phyloP scores from a whole-genome alignment of 2,888 invertebrate species.

The Nipponacmea schrenckii region DNA sequence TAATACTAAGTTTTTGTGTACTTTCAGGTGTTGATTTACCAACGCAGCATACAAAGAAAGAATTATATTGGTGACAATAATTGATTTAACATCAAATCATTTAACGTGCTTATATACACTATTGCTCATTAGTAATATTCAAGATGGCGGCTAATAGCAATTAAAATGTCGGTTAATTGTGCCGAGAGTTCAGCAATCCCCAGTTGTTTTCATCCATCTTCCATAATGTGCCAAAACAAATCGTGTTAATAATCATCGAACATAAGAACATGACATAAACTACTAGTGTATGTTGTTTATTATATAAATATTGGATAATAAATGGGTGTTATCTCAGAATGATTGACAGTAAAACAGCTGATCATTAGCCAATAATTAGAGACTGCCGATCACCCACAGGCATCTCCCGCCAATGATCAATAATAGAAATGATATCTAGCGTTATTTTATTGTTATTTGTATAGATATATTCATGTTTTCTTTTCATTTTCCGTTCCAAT shows the following conservation, averaged over 20 bases:
- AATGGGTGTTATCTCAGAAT: not conserved
- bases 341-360: slow-evolving; percentile 7
- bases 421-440: no score
- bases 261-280: no score
- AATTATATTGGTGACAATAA: slow-evolving; percentile 39
- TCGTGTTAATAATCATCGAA: no score
- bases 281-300: not conserved
- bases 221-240: slow-evolving; percentile 3
- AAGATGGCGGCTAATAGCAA: not conserved
- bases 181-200: not conserved
- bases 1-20: not conserved
- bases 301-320: not conserved
- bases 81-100: not conserved
- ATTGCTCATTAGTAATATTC: not conserved
- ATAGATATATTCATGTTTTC: no score
- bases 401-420: not conserved
- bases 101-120: not conserved
- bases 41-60: slow-evolving; percentile 40
- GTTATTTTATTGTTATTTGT: no score
- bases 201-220: slow-evolving; percentile 4
- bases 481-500: no score
- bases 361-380: not conserved
- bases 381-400: not conserved
- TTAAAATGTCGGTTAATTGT: not conserved
- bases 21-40: slow-evolving; percentile 37